A percentile compares a stretch with the other conserved stretches of the same genome.
Conservation (phyloP, 2,797 vertebrate species). For the Bovichtus variegatus region DNA sequence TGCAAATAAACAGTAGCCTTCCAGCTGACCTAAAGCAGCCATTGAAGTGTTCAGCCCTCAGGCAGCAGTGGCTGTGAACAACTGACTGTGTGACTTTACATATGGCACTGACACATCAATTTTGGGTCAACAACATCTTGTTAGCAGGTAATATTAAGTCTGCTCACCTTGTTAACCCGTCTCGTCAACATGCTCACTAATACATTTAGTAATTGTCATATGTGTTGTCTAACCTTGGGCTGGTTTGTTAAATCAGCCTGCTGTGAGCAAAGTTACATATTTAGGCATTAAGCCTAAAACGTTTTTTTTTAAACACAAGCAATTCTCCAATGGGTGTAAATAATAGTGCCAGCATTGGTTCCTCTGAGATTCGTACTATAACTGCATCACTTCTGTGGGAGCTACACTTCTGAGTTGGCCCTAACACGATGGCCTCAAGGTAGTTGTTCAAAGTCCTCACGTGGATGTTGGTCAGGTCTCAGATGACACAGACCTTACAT, state of each 20-base stretch:
- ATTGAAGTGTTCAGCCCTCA: neutral
- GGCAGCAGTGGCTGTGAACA: conserved; percentile 9
- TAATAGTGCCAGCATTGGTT: neutral
- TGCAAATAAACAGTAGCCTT: neutral
- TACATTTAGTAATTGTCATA: neutral
- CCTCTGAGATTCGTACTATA: conserved; percentile 11
- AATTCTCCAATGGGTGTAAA: neutral
- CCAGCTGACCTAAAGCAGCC: conserved; percentile 5
- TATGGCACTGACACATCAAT: neutral
- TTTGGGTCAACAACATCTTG: neutral
- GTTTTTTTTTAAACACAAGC: no score
- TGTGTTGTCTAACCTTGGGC: neutral
- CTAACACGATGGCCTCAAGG: neutral
- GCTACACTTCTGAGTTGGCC: neutral
- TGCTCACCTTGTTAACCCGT: neutral
- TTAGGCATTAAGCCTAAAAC: no score
- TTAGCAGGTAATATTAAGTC: conserved; percentile 3
- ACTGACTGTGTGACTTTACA: conserved; percentile 4
- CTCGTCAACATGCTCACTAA: neutral
- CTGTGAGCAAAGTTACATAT: neutral
- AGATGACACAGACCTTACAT: conserved; percentile 5
- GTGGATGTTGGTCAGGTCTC: conserved; percentile 16
- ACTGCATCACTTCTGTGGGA: conserved; percentile 15
- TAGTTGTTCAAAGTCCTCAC: conserved; percentile 1
- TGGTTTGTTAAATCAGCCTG: neutral